These are phyloP conservation scores for Dryobates pubescens DNA, from an alignment of 2,797 vertebrate genomes.

Conservation along the genomic window DNA sequence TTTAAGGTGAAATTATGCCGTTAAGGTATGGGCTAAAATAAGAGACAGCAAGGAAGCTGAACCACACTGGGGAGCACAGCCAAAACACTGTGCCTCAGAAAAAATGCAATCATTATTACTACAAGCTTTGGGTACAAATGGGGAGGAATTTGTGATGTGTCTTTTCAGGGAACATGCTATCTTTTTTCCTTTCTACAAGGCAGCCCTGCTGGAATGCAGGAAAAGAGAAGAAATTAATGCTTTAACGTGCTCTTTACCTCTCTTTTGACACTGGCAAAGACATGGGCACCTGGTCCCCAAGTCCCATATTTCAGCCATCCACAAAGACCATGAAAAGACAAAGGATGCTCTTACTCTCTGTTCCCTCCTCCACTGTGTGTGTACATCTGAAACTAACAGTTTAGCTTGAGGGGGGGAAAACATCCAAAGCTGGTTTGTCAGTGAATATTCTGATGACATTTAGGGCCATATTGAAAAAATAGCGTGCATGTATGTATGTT, in stretches of 20 bases:
- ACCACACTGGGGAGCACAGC: slow-evolving; percentile 17
- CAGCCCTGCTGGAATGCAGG: neutral
- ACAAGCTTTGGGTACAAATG: neutral
- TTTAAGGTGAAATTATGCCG: slow-evolving; percentile 59
- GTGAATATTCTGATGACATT: neutral
- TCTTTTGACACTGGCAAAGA: neutral
- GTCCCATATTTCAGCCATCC: neutral
- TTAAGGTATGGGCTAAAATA: slow-evolving; percentile 36
- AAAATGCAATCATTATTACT: neutral
- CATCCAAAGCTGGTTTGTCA: neutral
- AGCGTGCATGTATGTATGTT: neutral
- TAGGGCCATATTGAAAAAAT: neutral
- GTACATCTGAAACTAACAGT: neutral
- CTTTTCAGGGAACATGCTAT: slow-evolving; percentile 1
- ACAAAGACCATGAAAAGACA: neutral
- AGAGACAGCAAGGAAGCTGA: slow-evolving; percentile 33
- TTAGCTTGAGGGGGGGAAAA: neutral
- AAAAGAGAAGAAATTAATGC: neutral
- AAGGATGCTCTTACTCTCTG: neutral
- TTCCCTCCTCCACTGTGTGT: neutral
- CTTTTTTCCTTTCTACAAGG: neutral
- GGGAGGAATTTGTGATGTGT: neutral
- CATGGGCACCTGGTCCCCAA: neutral
- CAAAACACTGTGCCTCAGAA: slow-evolving; percentile 7
- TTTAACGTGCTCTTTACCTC: neutral